Evolutionary conservation across 1,140 invertebrate genomes (phyloP).

Genomic region (Drosophila sturtevanti): DNA sequence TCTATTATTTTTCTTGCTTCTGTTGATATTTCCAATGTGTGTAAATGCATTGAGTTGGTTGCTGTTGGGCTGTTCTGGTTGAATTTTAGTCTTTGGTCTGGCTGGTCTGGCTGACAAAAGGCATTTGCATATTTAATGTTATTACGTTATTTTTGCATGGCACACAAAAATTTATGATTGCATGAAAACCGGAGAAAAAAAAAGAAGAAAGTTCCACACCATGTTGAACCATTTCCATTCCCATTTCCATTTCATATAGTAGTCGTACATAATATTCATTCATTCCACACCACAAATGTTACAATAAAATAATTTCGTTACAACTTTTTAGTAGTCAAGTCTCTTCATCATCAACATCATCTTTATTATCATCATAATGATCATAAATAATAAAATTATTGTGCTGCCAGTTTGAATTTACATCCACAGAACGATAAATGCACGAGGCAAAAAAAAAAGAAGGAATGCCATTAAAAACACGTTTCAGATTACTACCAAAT

Average conservation of each 20-base stretch:
- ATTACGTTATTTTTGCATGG: constrained; percentile 80
- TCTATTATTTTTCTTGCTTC: background rate
- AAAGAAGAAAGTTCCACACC: constrained; percentile 28
- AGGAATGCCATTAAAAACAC: constrained; percentile 70
- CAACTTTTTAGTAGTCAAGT: constrained; percentile 62
- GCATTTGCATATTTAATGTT: constrained; percentile 82
- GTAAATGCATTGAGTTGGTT: constrained; percentile 59
- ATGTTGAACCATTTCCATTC: constrained; percentile 16
- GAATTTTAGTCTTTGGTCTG: background rate
- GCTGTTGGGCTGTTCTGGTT: background rate
- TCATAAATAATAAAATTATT: constrained; percentile 79
- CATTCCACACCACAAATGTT: constrained; percentile 62
- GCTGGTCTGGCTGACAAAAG: constrained; percentile 66
- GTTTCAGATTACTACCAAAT: constrained; percentile 49
- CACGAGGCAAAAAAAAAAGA: constrained; percentile 17
- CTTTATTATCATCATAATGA: constrained; percentile 58
- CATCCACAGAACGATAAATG: constrained; percentile 47
- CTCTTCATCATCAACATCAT: constrained; percentile 11
- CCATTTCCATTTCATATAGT: constrained; percentile 47
- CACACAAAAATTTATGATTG: constrained; percentile 80
- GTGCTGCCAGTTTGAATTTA: constrained; percentile 76
- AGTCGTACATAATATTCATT: constrained; percentile 60
- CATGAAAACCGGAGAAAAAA: constrained; percentile 57
- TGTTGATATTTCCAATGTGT: constrained; percentile 57
- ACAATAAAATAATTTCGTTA: constrained; percentile 74